phyloP scores from a whole-genome alignment of 2,797 vertebrate genomes.

The Carcharodon carcharias region DNA sequence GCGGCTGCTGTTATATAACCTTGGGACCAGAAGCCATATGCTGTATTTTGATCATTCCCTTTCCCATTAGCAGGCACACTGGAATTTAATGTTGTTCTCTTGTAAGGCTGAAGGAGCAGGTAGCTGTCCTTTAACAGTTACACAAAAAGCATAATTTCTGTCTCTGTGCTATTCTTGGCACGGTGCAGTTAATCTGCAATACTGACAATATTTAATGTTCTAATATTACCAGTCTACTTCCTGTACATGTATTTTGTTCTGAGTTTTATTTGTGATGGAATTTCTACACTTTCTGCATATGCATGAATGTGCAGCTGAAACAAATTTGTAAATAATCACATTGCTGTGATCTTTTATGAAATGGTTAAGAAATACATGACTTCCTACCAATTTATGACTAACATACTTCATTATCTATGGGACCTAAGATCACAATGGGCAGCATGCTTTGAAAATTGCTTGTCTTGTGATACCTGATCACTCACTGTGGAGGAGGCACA shows the following conservation, averaged over 20 bases:
- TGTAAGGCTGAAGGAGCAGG: neutral
- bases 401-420: neutral
- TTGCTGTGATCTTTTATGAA: neutral
- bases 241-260: neutral
- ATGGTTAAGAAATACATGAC: neutral
- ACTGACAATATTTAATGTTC: neutral
- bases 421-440: neutral
- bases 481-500: neutral
- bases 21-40: neutral
- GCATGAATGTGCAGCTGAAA: neutral
- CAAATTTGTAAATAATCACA: neutral
- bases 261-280: neutral
- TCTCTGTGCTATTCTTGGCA: neutral
- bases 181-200: neutral
- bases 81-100: neutral
- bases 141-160: neutral
- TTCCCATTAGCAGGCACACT: neutral
- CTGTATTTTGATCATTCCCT: neutral
- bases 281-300: neutral
- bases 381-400: neutral
- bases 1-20: neutral
- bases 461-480: neutral
- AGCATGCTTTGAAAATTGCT: neutral
- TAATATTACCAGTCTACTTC: neutral
- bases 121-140: neutral